Percentiles rank a stretch among this genome's conserved stretches.
Evolutionary conservation across 2,113 vertebrate species (phyloP).

Genomic region (Girardinichthys multiradiatus): DNA sequence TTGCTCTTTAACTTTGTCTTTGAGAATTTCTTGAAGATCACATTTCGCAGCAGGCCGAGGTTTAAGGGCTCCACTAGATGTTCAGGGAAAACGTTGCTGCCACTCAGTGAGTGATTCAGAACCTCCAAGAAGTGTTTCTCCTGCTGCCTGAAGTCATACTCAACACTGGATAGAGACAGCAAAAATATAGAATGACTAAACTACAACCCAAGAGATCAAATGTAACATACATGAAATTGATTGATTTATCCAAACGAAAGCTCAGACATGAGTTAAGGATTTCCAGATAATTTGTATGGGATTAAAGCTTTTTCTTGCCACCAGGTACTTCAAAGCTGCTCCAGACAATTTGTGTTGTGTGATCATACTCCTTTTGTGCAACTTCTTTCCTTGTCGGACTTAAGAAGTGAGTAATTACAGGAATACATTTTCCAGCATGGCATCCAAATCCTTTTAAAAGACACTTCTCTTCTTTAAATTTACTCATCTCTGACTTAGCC

Average conservation of each 20-base stretch:
- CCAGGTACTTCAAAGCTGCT: conserved; percentile 23
- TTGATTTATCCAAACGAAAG: conserved; percentile 9
- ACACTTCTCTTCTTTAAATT: conserved; percentile 24
- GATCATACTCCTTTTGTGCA: conserved; percentile 20
- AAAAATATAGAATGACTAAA: conserved; percentile 23
- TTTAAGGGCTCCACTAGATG: conserved; percentile 48
- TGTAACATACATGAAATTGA: conserved; percentile 8
- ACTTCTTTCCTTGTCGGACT: conserved; percentile 42
- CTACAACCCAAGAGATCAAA: not conserved
- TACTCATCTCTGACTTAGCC: conserved; percentile 47
- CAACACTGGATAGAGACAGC: conserved; percentile 83
- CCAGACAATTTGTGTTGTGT: conserved; percentile 26
- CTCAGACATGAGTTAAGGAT: not conserved
- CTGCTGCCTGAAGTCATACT: conserved; percentile 96
- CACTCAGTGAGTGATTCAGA: conserved; percentile 71
- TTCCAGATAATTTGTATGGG: conserved; percentile 10
- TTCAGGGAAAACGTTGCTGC: conserved; percentile 47
- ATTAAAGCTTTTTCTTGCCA: conserved; percentile 13
- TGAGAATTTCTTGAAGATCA: conserved; percentile 61
- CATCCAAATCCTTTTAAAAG: conserved; percentile 24
- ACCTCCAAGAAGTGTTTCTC: conserved; percentile 89
- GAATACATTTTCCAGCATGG: conserved; percentile 20
- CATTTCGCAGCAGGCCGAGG: conserved; percentile 62
- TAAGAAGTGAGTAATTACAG: conserved; percentile 41
- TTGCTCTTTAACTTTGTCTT: conserved; percentile 77